These are phyloP conservation scores for Dolichoris vasculosae DNA, from an alignment of 1,140 invertebrate species.

Conservation along the genomic window DNA sequence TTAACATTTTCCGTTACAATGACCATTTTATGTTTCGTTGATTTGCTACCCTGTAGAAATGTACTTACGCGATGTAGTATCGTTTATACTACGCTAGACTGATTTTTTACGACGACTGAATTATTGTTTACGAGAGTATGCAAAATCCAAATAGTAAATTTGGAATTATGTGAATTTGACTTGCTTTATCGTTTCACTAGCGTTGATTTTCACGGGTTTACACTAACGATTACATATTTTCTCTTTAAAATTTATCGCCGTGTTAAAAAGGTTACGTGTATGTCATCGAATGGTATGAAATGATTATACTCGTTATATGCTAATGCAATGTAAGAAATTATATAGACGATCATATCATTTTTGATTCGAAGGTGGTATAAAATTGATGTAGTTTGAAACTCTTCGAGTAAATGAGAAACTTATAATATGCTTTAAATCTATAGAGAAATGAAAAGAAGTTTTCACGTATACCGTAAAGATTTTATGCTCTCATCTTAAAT, in stretches of 20 bases:
- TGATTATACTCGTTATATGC: too few relatives aligned
- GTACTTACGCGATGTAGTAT: neutral
- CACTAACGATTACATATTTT: neutral
- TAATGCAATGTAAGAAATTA: too few relatives aligned
- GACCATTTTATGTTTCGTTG: slow-evolving; percentile 31
- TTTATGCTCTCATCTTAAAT: neutral
- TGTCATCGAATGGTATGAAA: too few relatives aligned
- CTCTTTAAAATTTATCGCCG: neutral
- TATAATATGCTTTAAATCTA: slow-evolving; percentile 13
- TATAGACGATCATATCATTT: neutral
- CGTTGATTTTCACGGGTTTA: neutral
- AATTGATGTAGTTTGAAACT: neutral
- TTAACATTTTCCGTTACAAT: slow-evolving; percentile 20
- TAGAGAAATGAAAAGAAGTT: slow-evolving; percentile 11
- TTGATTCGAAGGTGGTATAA: neutral
- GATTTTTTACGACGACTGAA: slow-evolving; percentile 33
- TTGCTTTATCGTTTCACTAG: neutral
- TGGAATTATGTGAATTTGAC: neutral
- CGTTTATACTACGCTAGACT: slow-evolving; percentile 13
- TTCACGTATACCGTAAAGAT: slow-evolving; percentile 17
- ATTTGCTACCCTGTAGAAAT: neutral
- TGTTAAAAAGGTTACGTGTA: neutral
- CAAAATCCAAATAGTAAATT: slow-evolving; percentile 11
- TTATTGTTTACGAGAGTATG: slow-evolving; percentile 26
- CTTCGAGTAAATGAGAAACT: neutral